Evolutionary conservation across 2,797 vertebrate species (phyloP).

Genomic region (Danio choprae): DNA sequence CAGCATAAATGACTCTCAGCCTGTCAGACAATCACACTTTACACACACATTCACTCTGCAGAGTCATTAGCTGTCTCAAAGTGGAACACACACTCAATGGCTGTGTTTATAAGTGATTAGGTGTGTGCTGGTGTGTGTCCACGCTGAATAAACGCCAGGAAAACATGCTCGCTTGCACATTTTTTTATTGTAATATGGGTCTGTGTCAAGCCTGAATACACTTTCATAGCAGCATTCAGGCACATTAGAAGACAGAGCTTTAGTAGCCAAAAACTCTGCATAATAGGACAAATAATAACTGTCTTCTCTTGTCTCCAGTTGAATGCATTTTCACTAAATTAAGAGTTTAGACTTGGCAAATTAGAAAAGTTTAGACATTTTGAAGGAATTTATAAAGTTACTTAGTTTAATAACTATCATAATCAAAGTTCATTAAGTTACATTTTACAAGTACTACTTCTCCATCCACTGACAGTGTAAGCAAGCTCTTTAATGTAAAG

Average conservation of each 20-base stretch:
- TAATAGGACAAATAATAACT: neutral
- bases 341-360: neutral
- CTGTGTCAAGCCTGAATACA: constrained; percentile 44
- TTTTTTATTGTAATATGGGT: constrained; percentile 47
- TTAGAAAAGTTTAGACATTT: neutral
- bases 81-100: constrained; percentile 17
- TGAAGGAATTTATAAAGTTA: neutral
- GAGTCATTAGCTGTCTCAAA: constrained; percentile 38
- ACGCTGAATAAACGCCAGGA: constrained; percentile 31
- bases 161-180: constrained; percentile 36
- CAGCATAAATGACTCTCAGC: constrained; percentile 30
- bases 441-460: too few species aligned
- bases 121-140: constrained; percentile 53
- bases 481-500: too few species aligned
- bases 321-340: neutral
- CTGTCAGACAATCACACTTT: constrained; percentile 37
- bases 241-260: constrained; percentile 24
- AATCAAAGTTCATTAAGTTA: too few species aligned
- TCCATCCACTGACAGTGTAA: too few species aligned
- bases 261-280: constrained; percentile 12
- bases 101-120: constrained; percentile 50
- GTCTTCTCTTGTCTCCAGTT: neutral
- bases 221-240: constrained; percentile 39
- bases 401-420: too few species aligned
- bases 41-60: constrained; percentile 17